Percentiles rank a stretch among this genome's conserved stretches.
Evolutionary conservation across 2,888 invertebrate genomes (phyloP).

Genomic region (Monochamus alternatus): DNA sequence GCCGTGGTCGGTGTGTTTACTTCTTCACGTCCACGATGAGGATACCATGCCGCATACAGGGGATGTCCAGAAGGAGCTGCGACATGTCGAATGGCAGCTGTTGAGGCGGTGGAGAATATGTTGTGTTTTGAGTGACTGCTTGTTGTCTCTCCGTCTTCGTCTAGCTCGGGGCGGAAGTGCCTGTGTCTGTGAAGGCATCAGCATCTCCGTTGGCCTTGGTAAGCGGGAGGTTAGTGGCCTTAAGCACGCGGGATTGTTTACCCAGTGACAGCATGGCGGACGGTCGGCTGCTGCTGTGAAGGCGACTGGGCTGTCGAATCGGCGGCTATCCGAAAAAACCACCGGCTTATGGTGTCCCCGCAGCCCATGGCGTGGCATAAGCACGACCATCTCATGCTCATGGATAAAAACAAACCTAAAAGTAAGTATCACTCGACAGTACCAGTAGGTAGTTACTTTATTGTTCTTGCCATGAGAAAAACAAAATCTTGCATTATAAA

Average conservation of each 20-base stretch:
- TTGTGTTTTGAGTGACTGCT: constrained; percentile 61
- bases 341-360: constrained; percentile 61
- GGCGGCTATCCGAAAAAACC: constrained; percentile 41
- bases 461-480: background rate
- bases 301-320: constrained; percentile 47
- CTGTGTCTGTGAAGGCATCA: constrained; percentile 66
- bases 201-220: constrained; percentile 69
- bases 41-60: constrained; percentile 48
- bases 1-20: constrained; percentile 43
- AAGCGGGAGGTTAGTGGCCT: constrained; percentile 69
- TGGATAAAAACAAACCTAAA: constrained; percentile 82
- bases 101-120: constrained; percentile 46
- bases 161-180: constrained; percentile 66
- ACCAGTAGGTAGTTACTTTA: background rate
- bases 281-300: constrained; percentile 39
- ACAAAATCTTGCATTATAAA: background rate
- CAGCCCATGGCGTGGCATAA: constrained; percentile 84
- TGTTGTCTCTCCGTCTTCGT: constrained; percentile 67
- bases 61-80: constrained; percentile 37
- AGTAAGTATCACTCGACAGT: constrained; percentile 73
- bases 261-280: constrained; percentile 69
- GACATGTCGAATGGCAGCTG: constrained; percentile 37
- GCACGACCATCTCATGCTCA: constrained; percentile 83
- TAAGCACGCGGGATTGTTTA: constrained; percentile 72
- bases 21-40: constrained; percentile 43